These are phyloP conservation scores for pig (Sus scrofa) DNA, from an alignment of 2,113 vertebrate genomes.

Conservation along the genomic window DNA sequence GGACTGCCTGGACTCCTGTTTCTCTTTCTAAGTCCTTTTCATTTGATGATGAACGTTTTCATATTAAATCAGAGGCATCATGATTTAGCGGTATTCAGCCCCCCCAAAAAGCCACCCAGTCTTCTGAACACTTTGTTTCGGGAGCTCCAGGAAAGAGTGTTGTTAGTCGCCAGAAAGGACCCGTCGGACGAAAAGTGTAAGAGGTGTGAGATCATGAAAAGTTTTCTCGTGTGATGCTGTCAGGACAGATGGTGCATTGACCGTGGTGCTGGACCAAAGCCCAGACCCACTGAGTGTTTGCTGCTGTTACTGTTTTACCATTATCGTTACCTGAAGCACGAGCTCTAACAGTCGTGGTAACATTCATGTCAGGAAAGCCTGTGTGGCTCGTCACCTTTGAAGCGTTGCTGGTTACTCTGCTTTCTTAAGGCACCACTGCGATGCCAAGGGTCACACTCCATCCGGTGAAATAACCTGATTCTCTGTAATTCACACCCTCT, in stretches of 20 bases:
- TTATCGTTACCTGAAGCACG: not conserved
- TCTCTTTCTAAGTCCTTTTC: not conserved
- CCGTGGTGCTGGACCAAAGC: not conserved
- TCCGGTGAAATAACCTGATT: not conserved
- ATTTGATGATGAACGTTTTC: not conserved
- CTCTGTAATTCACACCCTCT: too few relatives aligned
- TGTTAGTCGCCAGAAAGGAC: not conserved
- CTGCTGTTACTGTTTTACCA: not conserved
- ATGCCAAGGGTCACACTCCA: not conserved
- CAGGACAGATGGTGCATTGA: not conserved
- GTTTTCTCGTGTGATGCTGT: not conserved
- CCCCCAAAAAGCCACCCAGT: not conserved
- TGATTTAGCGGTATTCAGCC: not conserved
- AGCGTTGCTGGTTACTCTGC: not conserved
- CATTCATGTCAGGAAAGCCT: not conserved
- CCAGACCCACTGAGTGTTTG: not conserved
- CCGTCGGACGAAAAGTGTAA: not conserved
- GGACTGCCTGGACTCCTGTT: not conserved
- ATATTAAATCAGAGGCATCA: not conserved
- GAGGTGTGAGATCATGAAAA: not conserved
- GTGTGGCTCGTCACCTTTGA: not conserved
- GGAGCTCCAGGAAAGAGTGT: not conserved
- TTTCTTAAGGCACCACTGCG: not conserved
- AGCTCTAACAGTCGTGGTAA: not conserved
- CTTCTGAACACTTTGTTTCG: not conserved